Evolutionary conservation across 2,113 vertebrate species (phyloP), one percentile per base, ranked within the genome.

Genomic region (Catharus minimus): DNA sequence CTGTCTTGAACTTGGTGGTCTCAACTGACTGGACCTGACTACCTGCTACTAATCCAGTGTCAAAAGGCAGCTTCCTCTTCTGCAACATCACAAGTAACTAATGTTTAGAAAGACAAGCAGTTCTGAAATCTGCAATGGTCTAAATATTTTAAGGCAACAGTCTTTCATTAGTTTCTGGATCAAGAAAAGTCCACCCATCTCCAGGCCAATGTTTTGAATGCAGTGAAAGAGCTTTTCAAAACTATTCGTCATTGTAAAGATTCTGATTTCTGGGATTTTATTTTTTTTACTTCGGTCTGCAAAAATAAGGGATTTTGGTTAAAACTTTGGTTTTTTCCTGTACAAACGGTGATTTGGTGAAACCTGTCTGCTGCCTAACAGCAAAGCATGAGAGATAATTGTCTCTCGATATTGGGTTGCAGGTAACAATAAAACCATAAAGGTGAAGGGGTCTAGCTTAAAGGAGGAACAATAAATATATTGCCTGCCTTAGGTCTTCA

Each of bases 91-190:
- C 28, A 72, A 74, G 39, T 0, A 6, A 27, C 7, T 64, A 39
- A 60, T 60, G 72, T 85, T 82, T 49, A 82, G 57, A 82, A 79
- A 69, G 28, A 68, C 26, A 89, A 76, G 65, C 46, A 61, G 74
- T 88, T 95, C 77, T 93, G 86, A 84, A 93, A 94, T 92, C 86
- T 79, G 21, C 52, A 90, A 18, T 21, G 77, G 67, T 89, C 84
- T 93, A 95, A 95, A 91, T 92, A 95, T 85, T 92, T 84, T 15
- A 62, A 88, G 60, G 79, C 74, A 72, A 85, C 91, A 94, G 56
- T 82, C 38, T 96, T 97, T 91, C 91, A 95, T 92, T 83, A 60
- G 73, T 88, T 96, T 94, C 82, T 95, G 84, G 94, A 96, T 97
- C 86, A 94, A 55, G 65, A 74, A 82, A 91, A 93, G 79, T 92